These are phyloP conservation scores for Chunga burmeisteri DNA, from an alignment of 2,113 vertebrate genomes.

Conservation along the genomic window DNA sequence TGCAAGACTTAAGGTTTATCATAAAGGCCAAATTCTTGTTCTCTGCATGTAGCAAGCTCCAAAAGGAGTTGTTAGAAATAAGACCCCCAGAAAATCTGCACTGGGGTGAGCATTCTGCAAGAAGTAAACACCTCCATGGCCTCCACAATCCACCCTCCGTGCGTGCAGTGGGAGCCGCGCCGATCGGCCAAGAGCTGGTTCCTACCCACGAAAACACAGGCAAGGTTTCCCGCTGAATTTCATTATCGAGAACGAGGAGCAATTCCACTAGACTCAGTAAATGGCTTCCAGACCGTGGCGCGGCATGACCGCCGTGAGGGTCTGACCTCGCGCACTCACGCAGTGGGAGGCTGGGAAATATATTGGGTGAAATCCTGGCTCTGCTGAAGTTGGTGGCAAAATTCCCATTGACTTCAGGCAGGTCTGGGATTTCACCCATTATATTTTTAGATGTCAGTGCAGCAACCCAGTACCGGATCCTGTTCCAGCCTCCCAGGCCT, in stretches of 20 bases:
- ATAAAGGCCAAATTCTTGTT: background rate
- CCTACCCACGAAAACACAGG: background rate
- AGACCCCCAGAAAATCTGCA: background rate
- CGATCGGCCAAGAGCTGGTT: background rate
- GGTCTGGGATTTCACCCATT: background rate
- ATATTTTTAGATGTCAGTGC: background rate
- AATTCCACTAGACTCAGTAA: background rate
- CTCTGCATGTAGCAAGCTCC: background rate
- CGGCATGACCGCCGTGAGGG: rapidly evolving
- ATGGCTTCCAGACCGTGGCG: background rate
- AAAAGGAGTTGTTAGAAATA: background rate
- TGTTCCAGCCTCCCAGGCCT: background rate
- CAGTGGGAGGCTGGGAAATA: background rate
- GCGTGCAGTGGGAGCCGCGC: rapidly evolving
- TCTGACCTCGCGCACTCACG: rapidly evolving
- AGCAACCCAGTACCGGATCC: background rate
- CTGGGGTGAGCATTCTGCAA: background rate
- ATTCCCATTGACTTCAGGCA: background rate
- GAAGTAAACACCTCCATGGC: background rate
- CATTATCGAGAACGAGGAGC: background rate
- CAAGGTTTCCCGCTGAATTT: background rate
- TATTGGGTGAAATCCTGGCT: background rate
- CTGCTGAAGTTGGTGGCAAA: background rate
- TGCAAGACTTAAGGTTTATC: background rate
- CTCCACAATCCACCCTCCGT: background rate